These are phyloP conservation scores for Dissostichus mawsoni DNA, from an alignment of 2,113 vertebrate species.

Conservation along the genomic window DNA sequence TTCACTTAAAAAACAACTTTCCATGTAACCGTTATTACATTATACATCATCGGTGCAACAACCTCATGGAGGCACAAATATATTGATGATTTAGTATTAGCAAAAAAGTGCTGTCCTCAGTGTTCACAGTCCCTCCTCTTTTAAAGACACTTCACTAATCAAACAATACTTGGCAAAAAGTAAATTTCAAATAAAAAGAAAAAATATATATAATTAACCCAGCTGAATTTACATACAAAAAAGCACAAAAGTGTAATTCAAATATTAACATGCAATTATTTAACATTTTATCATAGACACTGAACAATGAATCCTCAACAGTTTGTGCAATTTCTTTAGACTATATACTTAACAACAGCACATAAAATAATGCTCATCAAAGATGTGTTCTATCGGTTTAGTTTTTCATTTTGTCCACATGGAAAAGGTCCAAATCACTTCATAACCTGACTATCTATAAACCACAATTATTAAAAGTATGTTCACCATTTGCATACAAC, in stretches of 20 bases:
- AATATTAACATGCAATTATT: neutral
- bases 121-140: no score
- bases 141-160: no score
- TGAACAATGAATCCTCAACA: neutral
- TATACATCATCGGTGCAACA: neutral
- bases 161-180: neutral
- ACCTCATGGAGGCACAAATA: neutral
- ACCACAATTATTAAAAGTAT: neutral
- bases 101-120: neutral
- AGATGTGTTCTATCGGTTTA: neutral
- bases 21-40: neutral
- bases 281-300: neutral
- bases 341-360: neutral
- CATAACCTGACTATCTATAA: neutral
- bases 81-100: neutral
- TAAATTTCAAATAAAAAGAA: neutral
- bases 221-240: neutral
- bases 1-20: neutral
- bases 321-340: neutral
- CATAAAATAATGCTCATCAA: neutral
- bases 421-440: neutral
- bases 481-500: conserved; percentile 15
- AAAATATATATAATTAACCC: neutral
- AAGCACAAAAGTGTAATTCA: neutral
- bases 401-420: neutral